Evolutionary conservation across 2,888 invertebrate species (phyloP), one percentile per base, ranked within the genome.

Genomic region (Dromius quadrimaculatus): DNA sequence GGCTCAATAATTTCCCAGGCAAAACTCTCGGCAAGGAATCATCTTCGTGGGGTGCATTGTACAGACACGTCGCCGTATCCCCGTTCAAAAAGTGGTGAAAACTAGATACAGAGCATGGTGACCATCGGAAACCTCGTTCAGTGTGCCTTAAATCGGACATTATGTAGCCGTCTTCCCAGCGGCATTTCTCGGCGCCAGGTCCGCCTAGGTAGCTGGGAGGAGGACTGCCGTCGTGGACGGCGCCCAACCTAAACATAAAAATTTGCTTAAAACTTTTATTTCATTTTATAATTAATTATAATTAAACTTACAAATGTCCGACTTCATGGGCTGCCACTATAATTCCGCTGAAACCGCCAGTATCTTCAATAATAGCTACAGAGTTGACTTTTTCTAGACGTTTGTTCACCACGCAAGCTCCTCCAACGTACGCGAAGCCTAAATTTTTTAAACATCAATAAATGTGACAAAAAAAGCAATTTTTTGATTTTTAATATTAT

Each of bases 291-390:
- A 38, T 38, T 38, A 3, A 32, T 11, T 38, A 38, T 38, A 38
- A 38, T 38, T n/a, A 38, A 59, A 90, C 95, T 92, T 88, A 96
- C 95, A 97, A 88, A 87, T 97, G 96, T 77, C 96, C 96, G 76
- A 96, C 95, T 92, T 97, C 96, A 82, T 97, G 96, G 74, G 96
- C 96, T 71, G 96, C 96, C 1, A 97, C 96, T 79, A 97, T 97
- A 80, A 97, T 96, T 73, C 96, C 96, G 77, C 95, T 95, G 86
- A 96, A 97, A 75, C 96, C 96, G 75, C 96, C 96, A 34, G 96
- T 96, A 81, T 97, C 96, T 84, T 97, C 96, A 80, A 97, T 96
- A 79, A 97, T 97, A 78, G 96, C 96, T 71, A 96, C 96, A 71
- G 94, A 95, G 86, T 97, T 97, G 76, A 96, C 96, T 84, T 97